Evolutionary conservation across 2,888 invertebrate genomes (phyloP).

Genomic region (Eugnorisma glareosa): DNA sequence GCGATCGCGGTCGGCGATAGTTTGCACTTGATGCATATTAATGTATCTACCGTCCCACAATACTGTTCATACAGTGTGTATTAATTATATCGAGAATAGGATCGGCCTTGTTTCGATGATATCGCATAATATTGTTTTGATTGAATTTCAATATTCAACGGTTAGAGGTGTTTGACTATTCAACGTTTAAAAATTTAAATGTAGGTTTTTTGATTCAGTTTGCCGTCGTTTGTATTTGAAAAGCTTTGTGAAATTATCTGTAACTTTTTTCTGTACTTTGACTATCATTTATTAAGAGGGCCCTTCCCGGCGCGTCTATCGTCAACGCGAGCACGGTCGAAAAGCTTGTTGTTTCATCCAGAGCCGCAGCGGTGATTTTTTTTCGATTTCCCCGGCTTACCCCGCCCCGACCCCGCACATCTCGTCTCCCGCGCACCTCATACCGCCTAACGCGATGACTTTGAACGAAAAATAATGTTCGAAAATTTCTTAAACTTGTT

Average conservation of each 20-base stretch:
- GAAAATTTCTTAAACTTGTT: too few species aligned
- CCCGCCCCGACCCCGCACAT: too few species aligned
- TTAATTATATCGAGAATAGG: slow-evolving; percentile 58
- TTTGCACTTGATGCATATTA: slow-evolving; percentile 83
- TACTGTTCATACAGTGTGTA: slow-evolving; percentile 64
- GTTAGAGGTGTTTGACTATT: slow-evolving; percentile 27
- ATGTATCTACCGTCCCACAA: slow-evolving; percentile 73
- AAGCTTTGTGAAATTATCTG: neutral
- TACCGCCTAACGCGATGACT: too few species aligned
- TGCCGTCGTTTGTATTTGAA: neutral
- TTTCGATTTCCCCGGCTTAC: too few species aligned
- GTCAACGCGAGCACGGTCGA: too few species aligned
- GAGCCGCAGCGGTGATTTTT: too few species aligned
- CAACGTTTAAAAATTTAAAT: slow-evolving; percentile 9
- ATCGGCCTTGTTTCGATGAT: slow-evolving; percentile 51
- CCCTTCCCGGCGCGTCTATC: too few species aligned
- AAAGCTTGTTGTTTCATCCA: too few species aligned
- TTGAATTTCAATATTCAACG: slow-evolving; percentile 56
- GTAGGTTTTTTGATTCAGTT: slow-evolving; percentile 1
- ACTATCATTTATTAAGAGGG: too few species aligned
- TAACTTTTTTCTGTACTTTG: neutral
- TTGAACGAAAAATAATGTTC: too few species aligned
- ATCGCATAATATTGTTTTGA: slow-evolving; percentile 53
- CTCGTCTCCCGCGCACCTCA: too few species aligned
- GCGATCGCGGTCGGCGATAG: slow-evolving; percentile 75